phyloP scores from a whole-genome alignment of 2,888 invertebrate species.

The Cryptus armator region DNA sequence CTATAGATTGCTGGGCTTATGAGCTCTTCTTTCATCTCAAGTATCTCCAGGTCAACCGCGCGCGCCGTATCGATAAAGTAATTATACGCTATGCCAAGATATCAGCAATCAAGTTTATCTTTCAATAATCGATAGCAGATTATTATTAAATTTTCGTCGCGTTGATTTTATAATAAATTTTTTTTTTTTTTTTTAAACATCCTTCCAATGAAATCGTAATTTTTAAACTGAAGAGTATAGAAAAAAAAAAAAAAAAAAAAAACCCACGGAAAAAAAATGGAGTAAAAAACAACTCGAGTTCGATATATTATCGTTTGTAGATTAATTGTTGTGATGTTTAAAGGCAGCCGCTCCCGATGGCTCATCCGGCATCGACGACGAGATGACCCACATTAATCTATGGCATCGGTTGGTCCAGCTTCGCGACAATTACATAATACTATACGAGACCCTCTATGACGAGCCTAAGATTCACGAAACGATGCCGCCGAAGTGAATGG shows the following conservation, averaged over 20 bases:
- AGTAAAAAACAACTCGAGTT: background rate
- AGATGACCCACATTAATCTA: constrained; percentile 75
- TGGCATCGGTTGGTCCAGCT: constrained; percentile 81
- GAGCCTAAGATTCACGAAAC: constrained; percentile 69
- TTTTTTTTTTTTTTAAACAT: too few species aligned
- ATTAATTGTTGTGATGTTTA: constrained; percentile 13
- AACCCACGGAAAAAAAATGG: background rate
- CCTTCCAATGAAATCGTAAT: too few species aligned
- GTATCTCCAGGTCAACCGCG: constrained; percentile 77
- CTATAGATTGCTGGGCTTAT: constrained; percentile 82
- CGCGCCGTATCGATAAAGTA: constrained; percentile 75
- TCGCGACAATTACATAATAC: constrained; percentile 80
- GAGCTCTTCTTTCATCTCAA: constrained; percentile 82
- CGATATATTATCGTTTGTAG: background rate
- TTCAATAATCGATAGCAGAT: background rate
- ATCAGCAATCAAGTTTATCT: background rate
- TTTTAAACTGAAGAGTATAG: too few species aligned
- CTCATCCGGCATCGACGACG: constrained; percentile 70
- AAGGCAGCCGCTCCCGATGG: constrained; percentile 55
- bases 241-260: too few species aligned
- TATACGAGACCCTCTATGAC: constrained; percentile 78
- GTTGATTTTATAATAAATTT: background rate
- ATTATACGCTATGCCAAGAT: constrained; percentile 44
- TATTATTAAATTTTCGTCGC: background rate
- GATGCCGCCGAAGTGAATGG: constrained; percentile 59